These are phyloP conservation scores for Drosophila tanythrix DNA, from an alignment of 2,888 invertebrate species.

Conservation along the genomic window DNA sequence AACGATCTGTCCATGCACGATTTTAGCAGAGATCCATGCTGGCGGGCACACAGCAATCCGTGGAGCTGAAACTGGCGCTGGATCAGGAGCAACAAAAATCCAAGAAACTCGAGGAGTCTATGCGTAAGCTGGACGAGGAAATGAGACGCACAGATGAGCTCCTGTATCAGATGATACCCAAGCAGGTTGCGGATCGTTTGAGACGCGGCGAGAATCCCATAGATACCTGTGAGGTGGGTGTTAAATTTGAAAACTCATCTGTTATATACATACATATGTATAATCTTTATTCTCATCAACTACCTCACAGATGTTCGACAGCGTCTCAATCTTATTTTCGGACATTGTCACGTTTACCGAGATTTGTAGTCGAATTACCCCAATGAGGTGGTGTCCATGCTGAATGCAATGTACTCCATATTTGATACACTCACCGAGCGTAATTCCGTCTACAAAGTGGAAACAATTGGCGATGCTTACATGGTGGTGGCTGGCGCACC, in stretches of 20 bases:
- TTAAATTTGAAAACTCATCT: neutral
- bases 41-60: constrained; percentile 98
- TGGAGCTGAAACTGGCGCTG: constrained; percentile 96
- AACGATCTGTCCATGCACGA: constrained; percentile 99
- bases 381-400: constrained; percentile 99
- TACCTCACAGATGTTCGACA: constrained; percentile 94
- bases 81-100: constrained; percentile 99
- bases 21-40: constrained; percentile 97
- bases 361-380: constrained; percentile 97
- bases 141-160: constrained; percentile 98
- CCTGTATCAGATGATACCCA: constrained; percentile 99
- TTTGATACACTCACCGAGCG: constrained; percentile 97
- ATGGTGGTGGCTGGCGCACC: constrained; percentile 99
- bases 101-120: constrained; percentile 97
- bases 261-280: neutral
- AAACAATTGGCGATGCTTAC: constrained; percentile 99
- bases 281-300: neutral
- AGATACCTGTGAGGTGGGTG: constrained; percentile 95
- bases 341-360: constrained; percentile 99
- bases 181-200: constrained; percentile 97
- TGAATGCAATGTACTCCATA: constrained; percentile 98
- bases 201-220: constrained; percentile 97
- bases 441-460: constrained; percentile 98
- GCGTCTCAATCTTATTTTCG: constrained; percentile 97
- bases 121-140: constrained; percentile 97